phyloP scores from a whole-genome alignment of 1,140 invertebrate genomes.

The Megalonaias nervosa region DNA sequence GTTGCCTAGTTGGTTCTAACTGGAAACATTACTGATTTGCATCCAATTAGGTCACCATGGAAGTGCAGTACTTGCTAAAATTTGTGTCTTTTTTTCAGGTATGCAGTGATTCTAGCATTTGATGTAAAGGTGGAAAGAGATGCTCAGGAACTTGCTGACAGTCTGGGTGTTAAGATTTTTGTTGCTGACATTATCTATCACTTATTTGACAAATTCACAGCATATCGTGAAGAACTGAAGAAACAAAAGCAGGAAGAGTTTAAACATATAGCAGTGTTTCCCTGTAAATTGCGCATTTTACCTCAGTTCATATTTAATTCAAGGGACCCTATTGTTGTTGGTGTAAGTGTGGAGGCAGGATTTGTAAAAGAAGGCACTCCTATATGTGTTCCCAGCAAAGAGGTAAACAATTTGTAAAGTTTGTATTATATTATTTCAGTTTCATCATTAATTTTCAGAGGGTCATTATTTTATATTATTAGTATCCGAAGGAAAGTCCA shows the following conservation, averaged over 20 bases:
- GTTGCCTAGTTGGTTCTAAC: too few relatives aligned
- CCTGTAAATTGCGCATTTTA: slow-evolving; percentile 91
- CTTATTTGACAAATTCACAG: slow-evolving; percentile 97
- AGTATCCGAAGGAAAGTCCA: too few relatives aligned
- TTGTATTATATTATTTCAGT: too few relatives aligned
- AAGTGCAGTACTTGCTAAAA: background rate
- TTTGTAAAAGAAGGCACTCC: slow-evolving; percentile 97
- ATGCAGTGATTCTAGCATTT: slow-evolving; percentile 98
- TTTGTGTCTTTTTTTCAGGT: slow-evolving; percentile 75
- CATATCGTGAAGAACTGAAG: slow-evolving; percentile 95
- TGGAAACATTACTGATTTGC: too few relatives aligned
- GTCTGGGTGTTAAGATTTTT: slow-evolving; percentile 96
- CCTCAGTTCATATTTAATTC: slow-evolving; percentile 98
- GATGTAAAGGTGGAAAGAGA: slow-evolving; percentile 99
- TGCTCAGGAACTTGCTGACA: slow-evolving; percentile 97
- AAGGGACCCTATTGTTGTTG: slow-evolving; percentile 96
- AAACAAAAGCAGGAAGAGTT: slow-evolving; percentile 94
- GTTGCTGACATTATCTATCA: slow-evolving; percentile 99
- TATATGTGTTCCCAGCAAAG: slow-evolving; percentile 95
- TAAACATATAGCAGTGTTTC: slow-evolving; percentile 96
- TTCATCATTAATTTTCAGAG: too few relatives aligned
- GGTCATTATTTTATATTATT: too few relatives aligned
- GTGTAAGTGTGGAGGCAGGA: slow-evolving; percentile 96
- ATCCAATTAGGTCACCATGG: too few relatives aligned
- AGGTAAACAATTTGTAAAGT: slow-evolving; percentile 69